A percentile compares a stretch with the other conserved stretches of the same genome.
These are phyloP conservation scores for Elegia similella DNA, from an alignment of 2,888 invertebrate species.

Conservation along the genomic window DNA sequence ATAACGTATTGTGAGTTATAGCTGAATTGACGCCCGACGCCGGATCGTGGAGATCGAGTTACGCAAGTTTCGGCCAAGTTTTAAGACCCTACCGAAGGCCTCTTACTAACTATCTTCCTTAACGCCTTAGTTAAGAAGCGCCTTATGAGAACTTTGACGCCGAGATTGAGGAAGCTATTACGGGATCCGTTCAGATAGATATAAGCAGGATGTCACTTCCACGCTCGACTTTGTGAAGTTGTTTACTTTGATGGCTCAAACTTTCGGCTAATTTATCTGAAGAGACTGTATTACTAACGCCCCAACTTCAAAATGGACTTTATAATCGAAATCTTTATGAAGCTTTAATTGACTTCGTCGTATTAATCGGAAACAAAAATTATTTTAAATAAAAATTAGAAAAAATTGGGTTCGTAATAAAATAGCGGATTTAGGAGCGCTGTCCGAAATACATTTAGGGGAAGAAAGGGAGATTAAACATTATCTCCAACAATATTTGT, in stretches of 20 bases:
- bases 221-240: conserved; percentile 75
- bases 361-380: not conserved
- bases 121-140: conserved; percentile 80
- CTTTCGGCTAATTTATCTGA: conserved; percentile 63
- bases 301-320: conserved; percentile 33
- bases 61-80: conserved; percentile 75
- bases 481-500: conserved; percentile 72
- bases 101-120: conserved; percentile 78
- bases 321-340: conserved; percentile 26
- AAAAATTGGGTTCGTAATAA: not conserved
- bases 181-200: conserved; percentile 76
- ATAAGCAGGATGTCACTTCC: conserved; percentile 79
- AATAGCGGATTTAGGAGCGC: conserved; percentile 29
- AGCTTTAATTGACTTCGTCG: not conserved
- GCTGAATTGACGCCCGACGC: conserved; percentile 59
- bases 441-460: conserved; percentile 43
- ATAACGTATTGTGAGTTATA: conserved; percentile 73
- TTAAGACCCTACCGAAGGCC: conserved; percentile 77
- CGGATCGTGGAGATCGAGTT: conserved; percentile 72
- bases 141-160: conserved; percentile 81
- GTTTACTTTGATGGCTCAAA: conserved; percentile 74
- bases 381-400: not conserved
- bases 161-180: conserved; percentile 81
- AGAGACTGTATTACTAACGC: conserved; percentile 41
- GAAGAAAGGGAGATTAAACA: conserved; percentile 67